Base-by-base conservation (phyloP, 2,797 vertebrate species). In the Manis pentadactyla region DNA sequence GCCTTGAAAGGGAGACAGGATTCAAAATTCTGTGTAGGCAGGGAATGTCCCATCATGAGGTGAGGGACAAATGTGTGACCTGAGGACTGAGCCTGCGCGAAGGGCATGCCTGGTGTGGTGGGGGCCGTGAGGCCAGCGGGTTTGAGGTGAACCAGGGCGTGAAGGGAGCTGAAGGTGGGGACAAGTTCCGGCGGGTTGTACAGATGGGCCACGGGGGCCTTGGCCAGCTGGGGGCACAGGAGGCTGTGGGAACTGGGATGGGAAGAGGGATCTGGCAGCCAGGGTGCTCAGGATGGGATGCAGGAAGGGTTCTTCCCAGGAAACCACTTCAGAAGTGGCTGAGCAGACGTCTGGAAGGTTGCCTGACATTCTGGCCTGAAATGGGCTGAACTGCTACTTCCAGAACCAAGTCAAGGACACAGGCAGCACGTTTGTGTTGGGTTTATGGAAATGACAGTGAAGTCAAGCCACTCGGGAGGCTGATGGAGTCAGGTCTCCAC, bases 221-320 rank as follows among this genome's bases (percentile, higher is more conserved):
- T 51, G 10, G 3, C n/a, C 10, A 23, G 27, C 37, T 2, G 2
- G 0, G 51, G 9, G 2, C 8, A 14, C 9, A 18, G 29, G 74
- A 1, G 1, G 12, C 2, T 0, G n/a, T 0, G 4, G 37, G 15
- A 39, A 1, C 0, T 8, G 29, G 29, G 2, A 17, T 7, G n/a
- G 3, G 12, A 29, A 78, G 39, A 8, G 23, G 7, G 10, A 49
- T 7, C 53, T 2, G 53, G 42, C 11, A 34, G 15, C 14, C 53
- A 18, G 73, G 61, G 9, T 0, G 0, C 5, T 29, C n/a, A 18
- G 17, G 25, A 61, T 17, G 12, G 59, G 29, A 29, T 18, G 13
- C 31, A 7, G 6, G 25, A 19, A 37, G 12, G 25, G 17, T 10
- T 12, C 29, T 10, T 37, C 63, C 83, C 39, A 61, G 42, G 71